Evolutionary conservation across 2,888 invertebrate species (phyloP), one percentile per base, ranked within the genome.

Genomic region (Callyntrura sp.): DNA sequence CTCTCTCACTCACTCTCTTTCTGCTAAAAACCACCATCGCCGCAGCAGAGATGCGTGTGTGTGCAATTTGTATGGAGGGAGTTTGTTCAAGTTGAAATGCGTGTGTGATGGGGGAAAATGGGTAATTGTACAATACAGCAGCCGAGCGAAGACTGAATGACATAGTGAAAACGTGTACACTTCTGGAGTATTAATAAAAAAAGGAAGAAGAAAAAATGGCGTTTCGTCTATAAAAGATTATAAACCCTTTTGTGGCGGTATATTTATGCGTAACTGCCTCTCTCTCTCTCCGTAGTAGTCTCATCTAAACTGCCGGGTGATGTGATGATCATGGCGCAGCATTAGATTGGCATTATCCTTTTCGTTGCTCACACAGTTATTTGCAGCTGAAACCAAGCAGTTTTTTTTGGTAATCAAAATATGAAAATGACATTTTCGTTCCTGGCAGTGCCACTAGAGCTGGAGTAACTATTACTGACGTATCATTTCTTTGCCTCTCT

Each of bases 51-150:
- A 85, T 85, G 82, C 70, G 83, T 73, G 87, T 68, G 86, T 82
- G 87, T 87, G 87, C 87, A 87, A 87, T 87, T 87, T 87, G 79
- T 78, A 11, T 35, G 4, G 12, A 79, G 60, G 60, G 81, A 35
- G 55, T n/a, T n/a, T n/a, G n/a, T n/a, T n/a, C n/a, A n/a, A n/a
- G n/a, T n/a, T n/a, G n/a, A n/a, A n/a, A n/a, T n/a, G n/a, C n/a
- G n/a, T n/a, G n/a, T n/a, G n/a, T n/a, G n/a, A n/a, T n/a, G 20
- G 73, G 6, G 76, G 43, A 55, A 87, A 87, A 87, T 81, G 73
- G 87, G 81, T 73, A 81, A 87, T 87, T 87, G 79, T 86, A 68
- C 20, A 79, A 57, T 57, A 17, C 28, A 55, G 62, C n/a, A n/a
- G n/a, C n/a, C n/a, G n/a, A n/a, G n/a, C n/a, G n/a, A n/a, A n/a